Conservation (phyloP, 2,888 invertebrate species). For the Eucera pruinosa region DNA sequence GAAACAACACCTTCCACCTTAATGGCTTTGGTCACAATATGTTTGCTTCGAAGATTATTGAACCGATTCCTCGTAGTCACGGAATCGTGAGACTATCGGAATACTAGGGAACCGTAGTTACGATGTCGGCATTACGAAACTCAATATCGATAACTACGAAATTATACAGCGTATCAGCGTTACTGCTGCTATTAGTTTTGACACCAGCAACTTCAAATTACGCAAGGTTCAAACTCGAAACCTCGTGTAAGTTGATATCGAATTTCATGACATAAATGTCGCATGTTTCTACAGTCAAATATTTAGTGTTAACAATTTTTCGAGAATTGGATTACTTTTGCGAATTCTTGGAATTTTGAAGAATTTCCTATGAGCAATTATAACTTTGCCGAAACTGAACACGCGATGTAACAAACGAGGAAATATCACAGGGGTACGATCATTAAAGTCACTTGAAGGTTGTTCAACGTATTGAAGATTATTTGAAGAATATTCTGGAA, state of each 20-base stretch:
- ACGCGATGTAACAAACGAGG: too few relatives aligned
- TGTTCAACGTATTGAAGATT: too few relatives aligned
- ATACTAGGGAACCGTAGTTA: not conserved
- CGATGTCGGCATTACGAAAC: not conserved
- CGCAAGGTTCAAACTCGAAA: constrained; percentile 63
- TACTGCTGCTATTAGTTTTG: not conserved
- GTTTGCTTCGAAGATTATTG: constrained; percentile 1
- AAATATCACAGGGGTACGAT: too few relatives aligned
- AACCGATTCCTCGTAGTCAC: not conserved
- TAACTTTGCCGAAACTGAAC: too few relatives aligned
- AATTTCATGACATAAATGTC: not conserved
- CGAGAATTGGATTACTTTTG: too few relatives aligned
- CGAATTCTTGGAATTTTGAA: too few relatives aligned
- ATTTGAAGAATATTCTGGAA: too few relatives aligned
- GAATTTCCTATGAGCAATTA: too few relatives aligned
- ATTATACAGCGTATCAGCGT: not conserved
- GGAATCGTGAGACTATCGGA: constrained; percentile 2
- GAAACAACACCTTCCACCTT: constrained; percentile 12
- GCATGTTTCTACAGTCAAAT: too few relatives aligned
- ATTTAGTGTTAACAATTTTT: too few relatives aligned
- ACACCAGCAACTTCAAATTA: not conserved
- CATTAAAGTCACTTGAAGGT: too few relatives aligned
- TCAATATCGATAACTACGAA: not conserved
- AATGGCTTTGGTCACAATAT: constrained; percentile 6
- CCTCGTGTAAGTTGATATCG: not conserved